Evolutionary conservation across 1,140 invertebrate genomes (phyloP).

Genomic region (Pogonognathellus flavescens): DNA sequence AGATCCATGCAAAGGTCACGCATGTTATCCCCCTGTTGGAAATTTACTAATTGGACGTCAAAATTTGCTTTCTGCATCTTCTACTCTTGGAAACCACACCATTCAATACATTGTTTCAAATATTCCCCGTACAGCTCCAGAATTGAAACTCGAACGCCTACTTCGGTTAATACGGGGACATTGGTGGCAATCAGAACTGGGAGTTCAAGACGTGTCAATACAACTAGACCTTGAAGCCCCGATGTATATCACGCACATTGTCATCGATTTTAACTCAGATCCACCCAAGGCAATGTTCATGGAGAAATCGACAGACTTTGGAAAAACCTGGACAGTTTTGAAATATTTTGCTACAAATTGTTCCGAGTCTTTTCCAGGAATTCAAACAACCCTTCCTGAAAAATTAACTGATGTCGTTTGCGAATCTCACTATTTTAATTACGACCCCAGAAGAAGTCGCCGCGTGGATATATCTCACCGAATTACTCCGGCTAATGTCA

Average conservation of each 20-base stretch:
- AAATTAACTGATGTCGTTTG: background rate
- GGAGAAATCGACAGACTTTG: background rate
- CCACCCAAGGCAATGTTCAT: conserved; percentile 3
- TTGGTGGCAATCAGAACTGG: background rate
- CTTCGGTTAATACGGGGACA: background rate
- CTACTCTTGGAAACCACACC: background rate
- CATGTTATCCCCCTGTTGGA: background rate
- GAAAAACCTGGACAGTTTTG: background rate
- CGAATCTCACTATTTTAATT: background rate
- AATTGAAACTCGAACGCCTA: background rate
- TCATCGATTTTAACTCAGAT: background rate
- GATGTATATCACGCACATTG: background rate
- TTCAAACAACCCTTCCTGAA: background rate
- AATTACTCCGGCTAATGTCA: background rate
- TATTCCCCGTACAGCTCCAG: background rate
- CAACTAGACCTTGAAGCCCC: background rate
- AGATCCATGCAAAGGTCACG: background rate
- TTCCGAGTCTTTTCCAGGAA: background rate
- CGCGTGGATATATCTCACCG: no score
- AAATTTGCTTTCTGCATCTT: background rate
- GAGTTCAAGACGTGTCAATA: background rate
- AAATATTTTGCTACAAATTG: conserved; percentile 1
- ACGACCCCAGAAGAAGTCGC: background rate
- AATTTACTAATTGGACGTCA: background rate
- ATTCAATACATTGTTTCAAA: background rate